Percentiles rank a stretch among this genome's conserved stretches.
phyloP scores from a whole-genome alignment of 2,888 invertebrate species.

The Ophion costatus region DNA sequence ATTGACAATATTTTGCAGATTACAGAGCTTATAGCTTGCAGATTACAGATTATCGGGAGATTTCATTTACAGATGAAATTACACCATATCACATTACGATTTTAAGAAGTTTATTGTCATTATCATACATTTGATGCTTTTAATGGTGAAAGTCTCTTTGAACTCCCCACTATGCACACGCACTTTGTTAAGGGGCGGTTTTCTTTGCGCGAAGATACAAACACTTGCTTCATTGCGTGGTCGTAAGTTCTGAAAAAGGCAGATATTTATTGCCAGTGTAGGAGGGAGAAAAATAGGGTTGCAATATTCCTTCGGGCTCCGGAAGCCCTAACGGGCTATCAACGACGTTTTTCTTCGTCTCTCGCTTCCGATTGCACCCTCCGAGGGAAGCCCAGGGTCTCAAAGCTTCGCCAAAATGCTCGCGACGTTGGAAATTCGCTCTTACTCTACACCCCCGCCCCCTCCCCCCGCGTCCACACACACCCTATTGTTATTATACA shows the following conservation, averaged over 20 bases:
- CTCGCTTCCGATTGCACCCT: constrained; percentile 48
- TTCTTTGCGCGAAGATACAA: neutral
- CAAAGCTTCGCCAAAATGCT: constrained; percentile 57
- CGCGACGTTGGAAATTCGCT: constrained; percentile 22
- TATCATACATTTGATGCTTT: too few species aligned
- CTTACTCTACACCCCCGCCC: constrained; percentile 5
- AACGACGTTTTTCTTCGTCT: constrained; percentile 52
- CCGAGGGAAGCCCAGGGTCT: constrained; percentile 43
- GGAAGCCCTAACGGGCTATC: constrained; percentile 54
- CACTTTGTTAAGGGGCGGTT: neutral
- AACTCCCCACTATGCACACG: too few species aligned
- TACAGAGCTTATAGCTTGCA: too few species aligned
- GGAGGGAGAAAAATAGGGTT: neutral
- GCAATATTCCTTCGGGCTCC: constrained; percentile 32
- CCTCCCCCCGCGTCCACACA: constrained; percentile 11
- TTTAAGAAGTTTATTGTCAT: too few species aligned
- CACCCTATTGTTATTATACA: constrained; percentile 8
- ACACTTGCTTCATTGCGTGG: neutral
- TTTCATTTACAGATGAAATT: too few species aligned
- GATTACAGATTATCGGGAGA: too few species aligned
- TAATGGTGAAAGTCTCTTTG: too few species aligned
- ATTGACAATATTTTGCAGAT: too few species aligned
- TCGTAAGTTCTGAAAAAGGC: neutral
- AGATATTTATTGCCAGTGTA: constrained; percentile 11
- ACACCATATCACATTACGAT: too few species aligned